Evolutionary conservation across 2,797 vertebrate genomes (phyloP), one percentile per base, ranked within the genome.

Genomic region (Anabas testudineus): DNA sequence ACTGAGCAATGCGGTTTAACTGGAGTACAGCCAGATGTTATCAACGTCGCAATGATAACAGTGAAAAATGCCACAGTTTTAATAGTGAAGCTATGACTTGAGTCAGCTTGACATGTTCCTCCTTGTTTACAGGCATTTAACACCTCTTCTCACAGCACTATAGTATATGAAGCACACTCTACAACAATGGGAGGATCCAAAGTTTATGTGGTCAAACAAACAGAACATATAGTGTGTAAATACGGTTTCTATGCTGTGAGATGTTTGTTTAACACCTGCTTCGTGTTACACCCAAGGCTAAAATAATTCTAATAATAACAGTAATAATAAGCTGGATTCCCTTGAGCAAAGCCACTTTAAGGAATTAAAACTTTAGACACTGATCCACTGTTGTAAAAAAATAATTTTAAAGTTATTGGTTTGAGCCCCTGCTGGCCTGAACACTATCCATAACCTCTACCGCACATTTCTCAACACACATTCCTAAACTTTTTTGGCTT

Each of bases 1-100:
- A 75, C 58, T 59, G 64, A 87, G 88, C 81, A 90, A 88, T 85
- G 76, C 58, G 26, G 78, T 71, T 80, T 26, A 51, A 75, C 80
- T 78, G 83, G 72, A 82, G 48, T 10, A 14, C 36, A 21, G 65
- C 26, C 65, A 67, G 70, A 87, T 83, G 76, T 87, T 81, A 88
- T 90, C 86, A 37, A 30, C n/a, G 51, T 45, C 78, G 67, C 82
- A 71, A 58, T 2, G 73, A 84, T 83, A 36, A 18, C 46, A 55
- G 54, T 41, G 7, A 57, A 52, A 69, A 76, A 71, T 65, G 28
- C 10, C 41, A 48, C 22, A 41, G 39, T 32, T 73, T 54, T 73
- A 48, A 61, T 8, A 16, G 22, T 42, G 32, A 30, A 70, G 74
- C 6, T 21, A 62, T 26, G 55, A 56, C 34, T 2, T 42, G 58